Base-by-base conservation (phyloP, 1,140 invertebrate species). In the Drosophila repleta region DNA sequence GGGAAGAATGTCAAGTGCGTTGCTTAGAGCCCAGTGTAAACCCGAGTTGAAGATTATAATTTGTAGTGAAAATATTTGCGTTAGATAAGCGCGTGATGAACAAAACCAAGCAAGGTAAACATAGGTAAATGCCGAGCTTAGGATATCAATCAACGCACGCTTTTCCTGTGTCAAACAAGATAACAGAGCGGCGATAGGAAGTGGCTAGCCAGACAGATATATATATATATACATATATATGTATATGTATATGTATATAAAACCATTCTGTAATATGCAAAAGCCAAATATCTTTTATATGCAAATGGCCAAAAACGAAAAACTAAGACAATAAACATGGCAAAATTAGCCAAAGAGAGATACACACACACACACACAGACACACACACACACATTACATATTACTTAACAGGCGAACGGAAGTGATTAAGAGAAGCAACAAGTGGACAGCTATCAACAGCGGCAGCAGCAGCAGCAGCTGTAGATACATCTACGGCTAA, bases 381-480 rank as follows among this genome's bases (percentile, higher is more conserved):
- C 17, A 64, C 24, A 55, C 13, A 64, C 7, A 35, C 2, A 21
- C 17, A 35, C 1, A 32, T n/a, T n/a, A 41, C 13, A 41, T 74
- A 80, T 87, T 87, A 87, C 79, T 73, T 61, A 87, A 87, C 75
- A 65, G 69, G 43, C 60, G 70, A 88, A 82, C 82, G 82, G 82
- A 87, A 87, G 82, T 87, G 66, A 88, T 87, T 87, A 88, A 66
- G 79, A 76, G 80, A 78, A 66, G 67, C 80, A 62, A 61, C 69
- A 71, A 66, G 62, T 71, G 62, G 45, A 57, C 46, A 57, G 41
- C 35, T 20, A 41, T n/a, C 62, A 45, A 15, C 35, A 49, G 29
- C 48, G 26, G 6, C 26, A 29, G 26, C 26, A 7, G 26, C 26
- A 29, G 48, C 46, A 32, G 17, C 45, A 52, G 46, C 18, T 18